Evolutionary conservation across 2,797 vertebrate species (phyloP).

Genomic region (Manis crassicaudata): DNA sequence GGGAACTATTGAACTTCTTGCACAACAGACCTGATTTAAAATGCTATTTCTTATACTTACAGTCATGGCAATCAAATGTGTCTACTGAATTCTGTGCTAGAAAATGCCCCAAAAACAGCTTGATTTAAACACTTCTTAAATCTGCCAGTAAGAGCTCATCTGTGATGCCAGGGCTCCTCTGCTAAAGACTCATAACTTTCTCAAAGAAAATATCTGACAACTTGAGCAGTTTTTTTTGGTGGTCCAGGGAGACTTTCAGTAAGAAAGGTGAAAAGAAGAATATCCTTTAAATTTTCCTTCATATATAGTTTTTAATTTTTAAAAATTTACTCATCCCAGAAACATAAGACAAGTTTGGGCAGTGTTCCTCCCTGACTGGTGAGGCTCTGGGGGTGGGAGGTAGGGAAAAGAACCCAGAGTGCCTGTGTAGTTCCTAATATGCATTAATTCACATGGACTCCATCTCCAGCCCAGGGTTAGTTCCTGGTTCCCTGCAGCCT

Average conservation of each 20-base stretch:
- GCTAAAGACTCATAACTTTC: slow-evolving; percentile 22
- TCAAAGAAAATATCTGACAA: slow-evolving; percentile 33
- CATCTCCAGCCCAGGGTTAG: not conserved
- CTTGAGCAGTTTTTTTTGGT: slow-evolving; percentile 26
- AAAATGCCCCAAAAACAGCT: slow-evolving; percentile 44
- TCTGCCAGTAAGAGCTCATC: slow-evolving; percentile 33
- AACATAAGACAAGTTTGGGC: not conserved
- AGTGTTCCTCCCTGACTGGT: not conserved
- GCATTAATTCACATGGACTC: not conserved
- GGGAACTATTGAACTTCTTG: slow-evolving; percentile 21
- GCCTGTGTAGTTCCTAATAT: not conserved
- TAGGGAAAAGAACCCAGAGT: not conserved
- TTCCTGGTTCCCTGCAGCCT: not conserved
- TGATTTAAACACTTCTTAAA: slow-evolving; percentile 40
- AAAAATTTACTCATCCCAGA: not conserved
- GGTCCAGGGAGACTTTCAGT: not conserved
- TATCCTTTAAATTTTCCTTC: slow-evolving; percentile 10
- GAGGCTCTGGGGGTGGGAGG: not conserved
- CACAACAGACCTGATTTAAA: slow-evolving; percentile 27
- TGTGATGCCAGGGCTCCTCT: not conserved
- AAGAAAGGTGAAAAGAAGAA: not conserved
- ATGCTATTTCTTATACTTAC: not conserved
- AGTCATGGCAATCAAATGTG: slow-evolving; percentile 42
- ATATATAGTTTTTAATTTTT: not conserved
- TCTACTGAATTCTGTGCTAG: slow-evolving; percentile 16